Base-by-base conservation (phyloP, 1,140 invertebrate genomes). In the Drosophila varians region DNA sequence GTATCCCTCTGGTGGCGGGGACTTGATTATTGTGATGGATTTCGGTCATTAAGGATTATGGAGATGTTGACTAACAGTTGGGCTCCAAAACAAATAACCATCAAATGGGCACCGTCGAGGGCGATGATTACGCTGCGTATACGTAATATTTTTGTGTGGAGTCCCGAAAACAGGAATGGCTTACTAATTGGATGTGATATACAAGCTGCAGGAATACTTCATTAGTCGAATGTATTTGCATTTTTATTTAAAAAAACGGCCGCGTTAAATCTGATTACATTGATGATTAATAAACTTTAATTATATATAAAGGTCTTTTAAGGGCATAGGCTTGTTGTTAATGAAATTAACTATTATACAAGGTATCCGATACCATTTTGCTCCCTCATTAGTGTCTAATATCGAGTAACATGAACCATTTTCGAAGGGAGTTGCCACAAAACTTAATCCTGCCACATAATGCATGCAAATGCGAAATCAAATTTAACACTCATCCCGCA, bases 11-110 rank as follows among this genome's bases (percentile, higher is more conserved):
- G 16, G 16, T 19, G 38, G 5, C 38, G 38, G 38, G 16, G 51
- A 68, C 57, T 74, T 84, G 76, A 84, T 84, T 84, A 84, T 64
- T 78, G 72, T 87, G 80, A 84, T 84, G 80, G 80, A 84, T 87
- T 84, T 58, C 43, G 58, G 55, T 61, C 80, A 74, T 84, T 86
- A 86, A 12, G 72, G 61, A 56, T 68, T 60, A 70, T 68, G 51
- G 52, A 75, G 74, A 56, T 71, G 65, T 71, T 21, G 8, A 9
- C 14, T 19, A 34, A 19, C 34, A 31, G 38, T 60, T 43, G 48
- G 40, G 8, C 18, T 28, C 46, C 26, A 28, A 31, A 48, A 28
- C 25, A 48, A 31, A 48, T 31, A 61, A 66, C 60, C n/a, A 26
- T 16, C 34, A 53, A 56, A 18, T 12, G 9, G n/a, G 6, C 14